A percentile compares a stretch with the other conserved stretches of the same genome.
These are phyloP conservation scores for Chaetodon trifasciatus DNA, from an alignment of 2,797 vertebrate genomes.

Conservation along the genomic window DNA sequence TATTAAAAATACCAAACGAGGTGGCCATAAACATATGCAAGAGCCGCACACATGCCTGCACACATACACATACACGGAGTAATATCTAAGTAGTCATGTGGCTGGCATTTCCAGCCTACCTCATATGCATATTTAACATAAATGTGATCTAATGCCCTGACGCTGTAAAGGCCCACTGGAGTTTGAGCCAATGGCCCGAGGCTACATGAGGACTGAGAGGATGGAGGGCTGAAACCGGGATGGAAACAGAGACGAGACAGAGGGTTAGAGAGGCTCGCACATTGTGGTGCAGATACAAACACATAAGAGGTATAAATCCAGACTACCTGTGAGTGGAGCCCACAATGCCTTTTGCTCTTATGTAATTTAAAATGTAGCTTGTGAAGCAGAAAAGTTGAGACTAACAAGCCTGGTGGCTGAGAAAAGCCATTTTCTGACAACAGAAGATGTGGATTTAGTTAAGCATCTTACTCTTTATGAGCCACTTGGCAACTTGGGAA, in stretches of 20 bases:
- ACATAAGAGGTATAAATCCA: constrained; percentile 40
- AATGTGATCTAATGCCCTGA: constrained; percentile 61
- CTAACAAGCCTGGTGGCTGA: constrained; percentile 40
- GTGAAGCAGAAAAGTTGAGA: constrained; percentile 40
- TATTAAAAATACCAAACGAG: neutral
- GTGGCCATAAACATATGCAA: constrained; percentile 7
- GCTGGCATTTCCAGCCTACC: constrained; percentile 37
- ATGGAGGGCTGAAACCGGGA: constrained; percentile 13
- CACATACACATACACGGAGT: neutral
- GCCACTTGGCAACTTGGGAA: constrained; percentile 51
- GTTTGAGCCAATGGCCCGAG: constrained; percentile 44
- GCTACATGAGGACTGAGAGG: constrained; percentile 34
- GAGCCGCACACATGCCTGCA: neutral
- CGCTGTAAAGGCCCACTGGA: constrained; percentile 42
- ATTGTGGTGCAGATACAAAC: constrained; percentile 9
- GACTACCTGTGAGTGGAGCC: constrained; percentile 10
- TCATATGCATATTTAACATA: constrained; percentile 59
- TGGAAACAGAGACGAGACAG: neutral
- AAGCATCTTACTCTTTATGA: constrained; percentile 53
- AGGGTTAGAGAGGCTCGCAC: constrained; percentile 7
- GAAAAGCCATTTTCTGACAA: constrained; percentile 50
- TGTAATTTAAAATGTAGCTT: constrained; percentile 41
- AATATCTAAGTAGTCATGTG: constrained; percentile 30
- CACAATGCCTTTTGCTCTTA: constrained; percentile 4
- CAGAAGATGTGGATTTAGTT: constrained; percentile 52